A percentile compares a stretch with the other conserved stretches of the same genome.
Conservation (phyloP, 2,888 invertebrate species). For the Anorthoa munda region DNA sequence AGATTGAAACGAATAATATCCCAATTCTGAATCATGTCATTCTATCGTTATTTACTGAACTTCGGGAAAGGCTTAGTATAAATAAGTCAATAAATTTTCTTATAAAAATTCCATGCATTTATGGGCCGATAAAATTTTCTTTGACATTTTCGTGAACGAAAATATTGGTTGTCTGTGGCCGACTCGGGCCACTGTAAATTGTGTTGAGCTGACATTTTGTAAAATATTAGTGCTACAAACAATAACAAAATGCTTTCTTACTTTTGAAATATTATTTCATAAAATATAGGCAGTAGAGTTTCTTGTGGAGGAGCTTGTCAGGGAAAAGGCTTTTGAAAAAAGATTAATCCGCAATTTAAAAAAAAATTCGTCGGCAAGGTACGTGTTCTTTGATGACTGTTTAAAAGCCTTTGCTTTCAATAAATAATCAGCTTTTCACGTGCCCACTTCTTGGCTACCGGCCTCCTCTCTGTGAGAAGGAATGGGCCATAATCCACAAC, state of each 20-base stretch:
- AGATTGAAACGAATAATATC: slow-evolving; percentile 39
- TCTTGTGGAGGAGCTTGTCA: not conserved
- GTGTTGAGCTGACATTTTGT: slow-evolving; percentile 50
- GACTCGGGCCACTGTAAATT: slow-evolving; percentile 55
- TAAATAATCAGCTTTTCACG: too few species aligned
- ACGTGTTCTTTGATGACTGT: too few species aligned
- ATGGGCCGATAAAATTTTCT: slow-evolving; percentile 56
- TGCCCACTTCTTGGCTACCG: too few species aligned
- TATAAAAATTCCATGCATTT: slow-evolving; percentile 64
- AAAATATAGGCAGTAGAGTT: slow-evolving; percentile 10
- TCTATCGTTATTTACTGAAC: slow-evolving; percentile 48
- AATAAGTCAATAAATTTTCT: slow-evolving; percentile 61
- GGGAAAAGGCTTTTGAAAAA: not conserved
- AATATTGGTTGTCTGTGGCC: slow-evolving; percentile 56
- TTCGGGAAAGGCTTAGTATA: slow-evolving; percentile 35
- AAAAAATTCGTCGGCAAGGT: too few species aligned
- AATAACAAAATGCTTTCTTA: slow-evolving; percentile 42
- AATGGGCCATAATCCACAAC: too few species aligned
- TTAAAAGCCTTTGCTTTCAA: too few species aligned
- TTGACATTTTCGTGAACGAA: slow-evolving; percentile 62
- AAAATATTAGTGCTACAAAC: slow-evolving; percentile 55
- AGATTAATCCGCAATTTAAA: not conserved
- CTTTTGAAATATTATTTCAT: slow-evolving; percentile 34
- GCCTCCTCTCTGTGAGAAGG: too few species aligned
- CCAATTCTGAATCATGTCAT: slow-evolving; percentile 26